Evolutionary conservation across 1,140 invertebrate genomes (phyloP), one percentile per base, ranked within the genome.

Genomic region (Mamestra configurata): DNA sequence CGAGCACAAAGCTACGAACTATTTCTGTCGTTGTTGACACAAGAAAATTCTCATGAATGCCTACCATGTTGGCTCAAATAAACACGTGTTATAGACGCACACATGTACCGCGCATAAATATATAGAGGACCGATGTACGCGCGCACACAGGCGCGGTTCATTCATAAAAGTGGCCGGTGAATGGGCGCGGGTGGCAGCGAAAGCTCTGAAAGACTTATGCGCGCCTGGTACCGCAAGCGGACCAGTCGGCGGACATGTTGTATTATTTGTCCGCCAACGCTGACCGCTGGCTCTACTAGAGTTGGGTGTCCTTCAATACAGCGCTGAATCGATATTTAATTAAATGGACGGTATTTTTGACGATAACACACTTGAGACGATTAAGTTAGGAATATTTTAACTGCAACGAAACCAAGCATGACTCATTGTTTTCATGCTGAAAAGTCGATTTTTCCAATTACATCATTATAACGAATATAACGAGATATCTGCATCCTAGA

Each of bases 11-110:
- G 89, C 90, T 84, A 81, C 84, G 82, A 85, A 89, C 86, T 94
- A 92, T 94, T 92, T 93, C 88, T 92, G 92, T 87, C 86, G 86
- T 88, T 94, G 92, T 94, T 92, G 92, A 92, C 89, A 91, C 86
- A 93, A 91, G 93, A 91, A 88, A 94, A 91, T 94, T 93, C 92
- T 92, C 93, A 93, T 92, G 90, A 93, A 92, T 91, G 92, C 89
- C 92, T 90, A 88, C 86, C 88, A 85, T 86, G 87, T 91, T 88
- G 87, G 85, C 85, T 93, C 85, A 83, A 89, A 90, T 88, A 89
- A 92, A 93, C 91, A 93, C 90, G 90, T 93, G 92, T 91, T 11
- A 88, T 78, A 35, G 77, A 77, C 72, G 59, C 70, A 88, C 88
- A 89, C 85, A 66, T 31, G 76, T 76, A 49, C 66, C 51, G 27